Evolutionary conservation across 2,113 vertebrate species (phyloP).

Genomic region (Myodes glareolus): DNA sequence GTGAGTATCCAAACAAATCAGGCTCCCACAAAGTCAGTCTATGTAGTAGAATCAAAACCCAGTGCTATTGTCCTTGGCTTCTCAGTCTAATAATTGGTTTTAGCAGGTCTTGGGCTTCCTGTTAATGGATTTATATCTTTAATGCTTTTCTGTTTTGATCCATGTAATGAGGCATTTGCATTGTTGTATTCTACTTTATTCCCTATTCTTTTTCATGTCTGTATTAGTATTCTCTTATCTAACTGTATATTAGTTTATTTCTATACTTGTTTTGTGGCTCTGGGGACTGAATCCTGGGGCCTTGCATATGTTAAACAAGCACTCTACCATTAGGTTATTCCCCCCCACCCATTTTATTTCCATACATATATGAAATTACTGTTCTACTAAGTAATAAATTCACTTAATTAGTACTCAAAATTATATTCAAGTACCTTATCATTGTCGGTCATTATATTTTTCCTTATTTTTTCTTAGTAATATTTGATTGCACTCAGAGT

Average conservation of each 20-base stretch:
- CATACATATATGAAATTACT: background rate
- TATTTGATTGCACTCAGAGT: background rate
- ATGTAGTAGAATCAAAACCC: no score
- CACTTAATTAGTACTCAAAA: conserved; percentile 32
- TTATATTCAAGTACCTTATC: background rate
- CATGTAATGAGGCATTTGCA: background rate
- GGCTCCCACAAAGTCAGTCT: no score
- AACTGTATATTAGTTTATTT: conserved; percentile 14
- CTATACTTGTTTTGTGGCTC: background rate
- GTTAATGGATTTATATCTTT: background rate
- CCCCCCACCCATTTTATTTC: background rate
- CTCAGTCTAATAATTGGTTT: background rate
- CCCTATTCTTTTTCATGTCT: background rate
- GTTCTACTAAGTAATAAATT: background rate
- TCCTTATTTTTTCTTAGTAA: background rate
- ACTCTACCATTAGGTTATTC: background rate
- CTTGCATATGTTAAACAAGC: background rate
- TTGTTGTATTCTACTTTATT: background rate
- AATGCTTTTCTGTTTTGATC: background rate
- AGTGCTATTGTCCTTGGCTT: no score
- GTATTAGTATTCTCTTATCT: conserved; percentile 22
- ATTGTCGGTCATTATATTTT: background rate
- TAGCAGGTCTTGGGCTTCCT: background rate
- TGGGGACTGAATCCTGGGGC: background rate
- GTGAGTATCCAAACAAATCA: no score